Percentiles rank a stretch among this genome's conserved stretches.
Conservation (phyloP, 92 coral and sea anemone species). For the Bergia puertoricense region DNA sequence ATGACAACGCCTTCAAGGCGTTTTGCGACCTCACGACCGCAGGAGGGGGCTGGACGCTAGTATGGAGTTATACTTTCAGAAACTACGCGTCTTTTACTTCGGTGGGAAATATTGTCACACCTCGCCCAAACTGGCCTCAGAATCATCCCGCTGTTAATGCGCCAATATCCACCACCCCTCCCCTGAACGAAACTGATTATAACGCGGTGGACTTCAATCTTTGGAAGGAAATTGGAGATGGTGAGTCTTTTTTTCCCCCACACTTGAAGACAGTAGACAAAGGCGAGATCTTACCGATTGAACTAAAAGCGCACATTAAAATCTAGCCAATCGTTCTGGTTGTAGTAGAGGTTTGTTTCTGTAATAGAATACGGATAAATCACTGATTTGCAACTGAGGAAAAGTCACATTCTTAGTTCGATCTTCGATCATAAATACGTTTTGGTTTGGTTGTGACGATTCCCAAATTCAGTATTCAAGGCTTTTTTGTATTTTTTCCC, state of each 20-base stretch:
- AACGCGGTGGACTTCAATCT: constrained; percentile 52
- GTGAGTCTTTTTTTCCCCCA: neutral
- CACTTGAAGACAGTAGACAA: too few relatives aligned
- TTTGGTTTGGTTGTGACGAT: too few relatives aligned
- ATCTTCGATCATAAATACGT: too few relatives aligned
- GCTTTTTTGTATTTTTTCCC: too few relatives aligned
- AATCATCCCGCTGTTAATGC: neutral
- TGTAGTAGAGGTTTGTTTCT: too few relatives aligned
- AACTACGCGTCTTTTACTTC: constrained; percentile 27
- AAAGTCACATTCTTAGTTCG: too few relatives aligned
- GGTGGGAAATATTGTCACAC: constrained; percentile 33
- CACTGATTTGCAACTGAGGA: too few relatives aligned
- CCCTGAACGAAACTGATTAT: constrained; percentile 44
- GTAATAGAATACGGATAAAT: too few relatives aligned
- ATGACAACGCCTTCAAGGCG: constrained; percentile 52
- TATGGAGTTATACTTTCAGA: constrained; percentile 64
- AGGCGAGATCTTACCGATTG: too few relatives aligned
- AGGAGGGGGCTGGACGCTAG: constrained; percentile 66
- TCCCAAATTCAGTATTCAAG: too few relatives aligned
- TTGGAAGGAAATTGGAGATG: constrained; percentile 59
- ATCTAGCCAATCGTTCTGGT: too few relatives aligned
- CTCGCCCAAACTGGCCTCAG: constrained; percentile 52
- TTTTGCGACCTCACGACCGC: constrained; percentile 55
- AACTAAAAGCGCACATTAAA: too few relatives aligned
- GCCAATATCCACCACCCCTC: constrained; percentile 51